phyloP scores from a whole-genome alignment of 2,888 invertebrate species.

The Myopa testacea region DNA sequence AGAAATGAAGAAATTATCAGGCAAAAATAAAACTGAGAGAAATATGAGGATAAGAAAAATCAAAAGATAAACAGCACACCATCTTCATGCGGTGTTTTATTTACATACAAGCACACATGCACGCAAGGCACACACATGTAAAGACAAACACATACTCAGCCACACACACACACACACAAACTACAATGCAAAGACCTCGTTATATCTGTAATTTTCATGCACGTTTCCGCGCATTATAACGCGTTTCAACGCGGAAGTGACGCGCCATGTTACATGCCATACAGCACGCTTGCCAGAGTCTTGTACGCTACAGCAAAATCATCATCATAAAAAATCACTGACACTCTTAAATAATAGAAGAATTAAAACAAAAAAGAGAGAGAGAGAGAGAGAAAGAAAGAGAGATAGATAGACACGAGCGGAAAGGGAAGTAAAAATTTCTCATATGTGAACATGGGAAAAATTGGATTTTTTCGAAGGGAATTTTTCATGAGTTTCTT shows the following conservation, averaged over 20 bases:
- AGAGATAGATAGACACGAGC: no score
- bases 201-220: slow-evolving; percentile 23
- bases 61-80: slow-evolving; percentile 32
- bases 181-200: neutral
- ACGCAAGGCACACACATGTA: neutral
- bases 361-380: neutral
- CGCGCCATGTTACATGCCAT: neutral
- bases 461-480: no score
- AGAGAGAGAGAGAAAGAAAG: no score
- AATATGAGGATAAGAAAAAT: slow-evolving; percentile 6
- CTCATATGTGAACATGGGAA: no score
- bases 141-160: neutral
- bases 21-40: neutral
- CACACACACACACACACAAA: neutral
- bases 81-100: slow-evolving; percentile 38
- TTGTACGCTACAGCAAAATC: neutral
- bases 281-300: neutral
- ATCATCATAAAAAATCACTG: neutral
- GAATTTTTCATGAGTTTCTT: no score
- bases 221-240: slow-evolving; percentile 6
- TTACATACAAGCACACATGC: slow-evolving; percentile 8
- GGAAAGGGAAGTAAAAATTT: no score
- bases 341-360: neutral
- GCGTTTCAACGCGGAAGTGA: slow-evolving; percentile 22
- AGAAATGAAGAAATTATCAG: neutral